Evolutionary conservation across 2,888 invertebrate genomes (phyloP), one percentile per base, ranked within the genome.

Genomic region (Synanthedon vespiformis): DNA sequence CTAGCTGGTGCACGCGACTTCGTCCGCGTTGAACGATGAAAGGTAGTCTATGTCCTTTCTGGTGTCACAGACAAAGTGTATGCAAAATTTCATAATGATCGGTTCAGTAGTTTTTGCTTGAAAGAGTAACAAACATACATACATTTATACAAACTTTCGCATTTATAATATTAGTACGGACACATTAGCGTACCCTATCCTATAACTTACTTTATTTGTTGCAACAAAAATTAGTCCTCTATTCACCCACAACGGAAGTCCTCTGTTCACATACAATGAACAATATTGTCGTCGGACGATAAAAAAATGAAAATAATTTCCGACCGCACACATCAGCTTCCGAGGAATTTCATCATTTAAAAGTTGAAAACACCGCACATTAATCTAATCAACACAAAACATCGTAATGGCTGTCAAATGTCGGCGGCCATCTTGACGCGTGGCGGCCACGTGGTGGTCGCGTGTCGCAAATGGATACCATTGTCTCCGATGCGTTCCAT

Each of bases 361-460:
- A 51, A 50, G 50, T 40, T 40, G 48, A 53, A 51, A 51, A 49
- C 6, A 40, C 55, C 51, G 50, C 71, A 66, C 77, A 76, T 77
- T 74, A 74, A 77, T 77, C 72, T 72, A 74, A 74, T 77, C 68
- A 74, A 71, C 72, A 73, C 74, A 74, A 70, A 70, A 80, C 79
- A 82, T 72, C 58, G 61, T 73, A 70, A 72, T 72, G 72, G 61
- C 60, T 57, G 62, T 51, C 61, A 68, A 66, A 63, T 55, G 66
- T 61, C 63, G 62, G 66, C 72, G 69, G 77, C 72, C 72, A 72
- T 63, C 59, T 67, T 73, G 74, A 57, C 75, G 66, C 64, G 69
- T 65, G 68, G 61, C 59, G 57, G 66, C 67, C 70, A 76, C 79
- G 83, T 79, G 85, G 61, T 62, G 60, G 55, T 18, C 67, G 54